Conservation (phyloP, 2,888 invertebrate species). For the Marronus borbonicus region DNA sequence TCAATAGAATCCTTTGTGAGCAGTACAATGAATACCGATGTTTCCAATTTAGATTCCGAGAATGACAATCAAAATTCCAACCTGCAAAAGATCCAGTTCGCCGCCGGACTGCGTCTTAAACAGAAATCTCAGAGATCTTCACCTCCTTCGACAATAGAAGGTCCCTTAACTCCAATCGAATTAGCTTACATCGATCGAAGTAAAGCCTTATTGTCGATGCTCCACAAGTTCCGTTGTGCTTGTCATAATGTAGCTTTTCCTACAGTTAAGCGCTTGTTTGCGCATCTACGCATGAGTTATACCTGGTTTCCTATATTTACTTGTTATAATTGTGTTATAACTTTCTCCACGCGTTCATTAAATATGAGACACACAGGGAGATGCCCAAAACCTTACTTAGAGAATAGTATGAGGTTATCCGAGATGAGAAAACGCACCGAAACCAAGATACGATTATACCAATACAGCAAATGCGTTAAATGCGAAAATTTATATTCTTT, state of each 20-base stretch:
- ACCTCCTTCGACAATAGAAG: slow-evolving; percentile 57
- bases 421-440: slow-evolving; percentile 64
- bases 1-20: slow-evolving; percentile 47
- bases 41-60: slow-evolving; percentile 45
- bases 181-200: slow-evolving; percentile 66
- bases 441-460: slow-evolving; percentile 66
- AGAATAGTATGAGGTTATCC: slow-evolving; percentile 63
- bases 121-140: slow-evolving; percentile 59
- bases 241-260: slow-evolving; percentile 65
- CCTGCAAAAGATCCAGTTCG: slow-evolving; percentile 66
- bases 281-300: slow-evolving; percentile 65
- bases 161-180: slow-evolving; percentile 65
- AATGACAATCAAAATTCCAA: slow-evolving; percentile 54
- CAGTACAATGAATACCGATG: slow-evolving; percentile 38
- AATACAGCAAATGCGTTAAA: slow-evolving; percentile 66
- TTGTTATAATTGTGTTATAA: slow-evolving; percentile 77
- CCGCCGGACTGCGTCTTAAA: slow-evolving; percentile 65
- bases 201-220: slow-evolving; percentile 66
- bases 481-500: slow-evolving; percentile 66
- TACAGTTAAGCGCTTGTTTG: slow-evolving; percentile 63
- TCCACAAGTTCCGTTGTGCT: slow-evolving; percentile 63
- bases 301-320: slow-evolving; percentile 75
- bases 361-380: slow-evolving; percentile 63
- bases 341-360: slow-evolving; percentile 69
- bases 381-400: slow-evolving; percentile 62